A percentile compares a stretch with the other conserved stretches of the same genome.
Conservation (phyloP, 2,797 vertebrate genomes). For the Chiroxiphia lanceolata region DNA sequence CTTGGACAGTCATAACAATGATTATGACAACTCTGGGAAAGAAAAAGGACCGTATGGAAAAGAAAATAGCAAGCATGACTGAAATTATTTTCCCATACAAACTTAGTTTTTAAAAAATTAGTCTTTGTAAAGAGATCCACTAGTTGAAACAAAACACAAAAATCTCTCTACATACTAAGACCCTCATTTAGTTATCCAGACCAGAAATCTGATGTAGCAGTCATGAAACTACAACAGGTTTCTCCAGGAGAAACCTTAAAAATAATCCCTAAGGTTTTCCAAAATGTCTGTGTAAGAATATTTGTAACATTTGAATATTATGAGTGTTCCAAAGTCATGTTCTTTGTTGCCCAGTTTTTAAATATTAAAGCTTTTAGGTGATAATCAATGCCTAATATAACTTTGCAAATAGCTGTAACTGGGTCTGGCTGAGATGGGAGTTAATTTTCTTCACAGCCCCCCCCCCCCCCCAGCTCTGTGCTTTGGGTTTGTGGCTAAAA, state of each 20-base stretch:
- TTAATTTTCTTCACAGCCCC: not conserved
- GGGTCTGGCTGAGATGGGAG: not conserved
- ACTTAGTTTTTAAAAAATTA: not conserved
- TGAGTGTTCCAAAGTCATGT: not conserved
- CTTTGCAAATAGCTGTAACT: not conserved
- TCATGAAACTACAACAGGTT: not conserved
- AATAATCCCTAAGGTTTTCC: not conserved
- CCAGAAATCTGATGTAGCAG: not conserved
- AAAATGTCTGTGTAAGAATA: not conserved
- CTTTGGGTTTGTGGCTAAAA: not conserved
- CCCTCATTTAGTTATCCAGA: not conserved
- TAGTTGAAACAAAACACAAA: not conserved
- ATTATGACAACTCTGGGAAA: not conserved
- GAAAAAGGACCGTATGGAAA: not conserved
- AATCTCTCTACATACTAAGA: accelerated
- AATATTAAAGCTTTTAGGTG: not conserved
- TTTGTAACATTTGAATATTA: not conserved
- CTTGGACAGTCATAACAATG: not conserved
- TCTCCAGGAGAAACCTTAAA: not conserved
- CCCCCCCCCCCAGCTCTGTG: not conserved
- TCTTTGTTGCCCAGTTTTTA: not conserved
- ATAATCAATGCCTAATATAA: not conserved
- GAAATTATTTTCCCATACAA: not conserved
- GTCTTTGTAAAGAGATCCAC: not conserved
- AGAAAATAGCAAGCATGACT: not conserved